phyloP scores from a whole-genome alignment of 2,113 vertebrate species.

The Spea bombifrons region DNA sequence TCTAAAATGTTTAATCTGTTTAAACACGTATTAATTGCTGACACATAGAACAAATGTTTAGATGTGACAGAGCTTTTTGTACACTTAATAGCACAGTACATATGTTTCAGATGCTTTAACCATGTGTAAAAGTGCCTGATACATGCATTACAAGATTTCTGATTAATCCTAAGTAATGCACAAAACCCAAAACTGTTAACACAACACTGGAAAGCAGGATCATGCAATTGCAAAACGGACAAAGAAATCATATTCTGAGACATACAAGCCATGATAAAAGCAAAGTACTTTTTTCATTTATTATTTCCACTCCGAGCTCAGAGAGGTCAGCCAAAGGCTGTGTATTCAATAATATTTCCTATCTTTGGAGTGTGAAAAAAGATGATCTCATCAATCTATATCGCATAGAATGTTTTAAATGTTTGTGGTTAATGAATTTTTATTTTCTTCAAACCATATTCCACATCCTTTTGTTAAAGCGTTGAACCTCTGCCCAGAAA shows the following conservation, averaged over 20 bases:
- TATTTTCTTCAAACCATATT: conserved; percentile 12
- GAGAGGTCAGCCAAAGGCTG: conserved; percentile 20
- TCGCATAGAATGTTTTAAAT: neutral
- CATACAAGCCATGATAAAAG: conserved; percentile 1
- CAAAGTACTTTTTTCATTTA: conserved; percentile 18
- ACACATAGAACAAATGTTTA: too few species aligned
- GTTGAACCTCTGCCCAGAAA: conserved; percentile 38
- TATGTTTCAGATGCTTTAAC: too few species aligned
- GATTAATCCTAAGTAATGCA: too few species aligned
- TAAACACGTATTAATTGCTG: too few species aligned
- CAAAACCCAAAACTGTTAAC: neutral
- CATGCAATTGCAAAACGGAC: neutral
- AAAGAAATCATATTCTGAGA: neutral
- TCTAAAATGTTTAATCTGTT: too few species aligned
- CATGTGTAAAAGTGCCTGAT: too few species aligned
- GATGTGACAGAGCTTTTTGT: too few species aligned
- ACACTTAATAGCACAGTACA: too few species aligned
- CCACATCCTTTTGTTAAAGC: conserved; percentile 15
- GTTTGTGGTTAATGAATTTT: conserved; percentile 35
- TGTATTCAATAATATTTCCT: conserved; percentile 10
- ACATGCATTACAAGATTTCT: too few species aligned
- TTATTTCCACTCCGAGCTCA: neutral
- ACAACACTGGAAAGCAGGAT: neutral
- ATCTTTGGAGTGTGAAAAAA: conserved; percentile 9
- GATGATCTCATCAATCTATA: conserved; percentile 24